phyloP scores from a whole-genome alignment of 1,140 invertebrate genomes.

The Augochlora pura region DNA sequence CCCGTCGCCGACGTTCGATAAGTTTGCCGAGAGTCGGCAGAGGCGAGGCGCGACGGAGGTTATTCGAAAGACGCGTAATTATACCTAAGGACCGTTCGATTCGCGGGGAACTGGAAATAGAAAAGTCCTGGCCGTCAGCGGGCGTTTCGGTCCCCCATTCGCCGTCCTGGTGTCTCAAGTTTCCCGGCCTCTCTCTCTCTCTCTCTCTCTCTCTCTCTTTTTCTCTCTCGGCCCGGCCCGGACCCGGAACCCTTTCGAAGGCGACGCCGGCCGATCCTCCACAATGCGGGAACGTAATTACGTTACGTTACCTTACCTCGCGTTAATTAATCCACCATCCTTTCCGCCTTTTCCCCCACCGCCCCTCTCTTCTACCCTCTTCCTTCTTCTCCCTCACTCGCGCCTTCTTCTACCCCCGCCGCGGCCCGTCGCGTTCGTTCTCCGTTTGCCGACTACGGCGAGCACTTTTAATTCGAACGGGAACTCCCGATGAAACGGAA shows the following conservation, averaged over 20 bases:
- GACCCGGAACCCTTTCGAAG: background rate
- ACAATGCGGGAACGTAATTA: slow-evolving; percentile 54
- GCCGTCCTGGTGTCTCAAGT: slow-evolving; percentile 42
- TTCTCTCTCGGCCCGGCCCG: too few species aligned
- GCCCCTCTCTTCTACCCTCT: too few species aligned
- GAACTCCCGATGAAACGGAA: slow-evolving; percentile 66
- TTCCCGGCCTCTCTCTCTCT: too few species aligned
- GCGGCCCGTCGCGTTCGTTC: too few species aligned
- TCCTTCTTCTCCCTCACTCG: too few species aligned
- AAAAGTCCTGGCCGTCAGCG: background rate
- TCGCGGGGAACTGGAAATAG: background rate
- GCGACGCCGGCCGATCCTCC: too few species aligned
- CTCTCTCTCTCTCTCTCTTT: too few species aligned
- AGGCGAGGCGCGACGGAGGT: too few species aligned
- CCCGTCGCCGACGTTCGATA: background rate
- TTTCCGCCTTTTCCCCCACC: too few species aligned
- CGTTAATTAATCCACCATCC: slow-evolving; percentile 67
- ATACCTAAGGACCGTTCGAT: background rate
- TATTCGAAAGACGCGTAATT: slow-evolving; percentile 3
- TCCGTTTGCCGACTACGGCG: background rate
- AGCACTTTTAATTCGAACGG: slow-evolving; percentile 60
- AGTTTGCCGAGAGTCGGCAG: too few species aligned
- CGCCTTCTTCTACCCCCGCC: too few species aligned
- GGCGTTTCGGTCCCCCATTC: background rate
- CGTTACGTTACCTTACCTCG: slow-evolving; percentile 59